phyloP scores from a whole-genome alignment of 2,797 vertebrate species.

The Squalus acanthias region DNA sequence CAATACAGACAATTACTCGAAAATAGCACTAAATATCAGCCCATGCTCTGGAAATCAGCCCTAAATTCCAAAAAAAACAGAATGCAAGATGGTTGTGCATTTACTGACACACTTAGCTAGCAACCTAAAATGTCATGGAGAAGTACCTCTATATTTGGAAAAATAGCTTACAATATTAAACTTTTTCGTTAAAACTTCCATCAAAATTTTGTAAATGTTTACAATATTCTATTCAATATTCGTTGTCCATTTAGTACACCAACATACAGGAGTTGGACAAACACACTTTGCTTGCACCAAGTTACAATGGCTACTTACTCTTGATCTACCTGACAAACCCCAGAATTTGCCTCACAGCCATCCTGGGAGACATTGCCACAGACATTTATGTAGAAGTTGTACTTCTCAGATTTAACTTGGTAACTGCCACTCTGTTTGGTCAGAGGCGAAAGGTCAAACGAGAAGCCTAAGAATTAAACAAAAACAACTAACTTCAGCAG shows the following conservation, averaged over 20 bases:
- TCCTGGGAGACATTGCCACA: constrained; percentile 61
- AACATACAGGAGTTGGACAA: not conserved
- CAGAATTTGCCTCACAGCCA: constrained; percentile 62
- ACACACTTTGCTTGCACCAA: not conserved
- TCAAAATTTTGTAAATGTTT: not conserved
- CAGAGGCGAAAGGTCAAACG: constrained; percentile 80
- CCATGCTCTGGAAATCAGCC: not conserved
- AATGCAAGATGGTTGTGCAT: not conserved
- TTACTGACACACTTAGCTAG: not conserved
- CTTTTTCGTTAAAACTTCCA: not conserved
- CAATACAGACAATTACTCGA: not conserved
- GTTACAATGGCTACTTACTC: constrained; percentile 55
- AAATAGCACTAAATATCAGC: not conserved
- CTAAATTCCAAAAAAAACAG: not conserved
- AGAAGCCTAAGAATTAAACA: constrained; percentile 65
- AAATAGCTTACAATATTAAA: not conserved
- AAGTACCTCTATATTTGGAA: not conserved
- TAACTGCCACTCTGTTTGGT: constrained; percentile 62
- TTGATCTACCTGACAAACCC: constrained; percentile 74
- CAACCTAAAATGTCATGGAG: not conserved
- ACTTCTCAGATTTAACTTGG: constrained; percentile 54
- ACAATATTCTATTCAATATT: not conserved
- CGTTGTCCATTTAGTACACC: not conserved
- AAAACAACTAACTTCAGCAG: not conserved
- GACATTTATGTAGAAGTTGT: constrained; percentile 77